These are phyloP conservation scores for Drosophila diplacantha DNA, from an alignment of 2,888 invertebrate genomes.

Conservation along the genomic window DNA sequence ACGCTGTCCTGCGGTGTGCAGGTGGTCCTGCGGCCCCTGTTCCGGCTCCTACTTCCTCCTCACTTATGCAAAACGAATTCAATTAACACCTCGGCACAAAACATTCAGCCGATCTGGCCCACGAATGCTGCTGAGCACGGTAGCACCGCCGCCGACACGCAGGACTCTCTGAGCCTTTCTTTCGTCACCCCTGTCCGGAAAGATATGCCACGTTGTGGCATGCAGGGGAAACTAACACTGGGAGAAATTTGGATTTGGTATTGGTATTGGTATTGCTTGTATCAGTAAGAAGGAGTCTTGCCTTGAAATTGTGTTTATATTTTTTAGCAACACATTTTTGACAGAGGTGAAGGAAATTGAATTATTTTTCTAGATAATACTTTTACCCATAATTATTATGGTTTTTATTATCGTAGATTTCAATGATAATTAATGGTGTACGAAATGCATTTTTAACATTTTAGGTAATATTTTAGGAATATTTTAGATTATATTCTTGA, in stretches of 20 bases:
- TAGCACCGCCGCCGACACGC: constrained; percentile 44
- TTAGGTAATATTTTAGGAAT: no score
- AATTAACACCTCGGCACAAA: constrained; percentile 76
- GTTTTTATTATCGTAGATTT: no score
- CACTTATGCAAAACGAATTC: constrained; percentile 78
- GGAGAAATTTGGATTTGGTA: background rate
- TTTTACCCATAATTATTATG: no score
- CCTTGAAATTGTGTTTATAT: no score
- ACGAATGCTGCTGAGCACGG: constrained; percentile 39
- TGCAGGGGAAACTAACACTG: constrained; percentile 2
- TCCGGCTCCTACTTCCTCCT: constrained; percentile 23
- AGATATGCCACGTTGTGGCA: background rate
- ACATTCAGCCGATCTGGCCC: constrained; percentile 46
- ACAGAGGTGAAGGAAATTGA: no score
- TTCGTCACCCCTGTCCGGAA: constrained; percentile 57
- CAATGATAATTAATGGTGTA: no score
- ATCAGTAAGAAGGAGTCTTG: no score
- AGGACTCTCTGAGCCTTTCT: constrained; percentile 37
- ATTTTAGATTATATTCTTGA: no score
- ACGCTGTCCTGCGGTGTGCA: constrained; percentile 36
- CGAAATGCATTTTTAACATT: no score
- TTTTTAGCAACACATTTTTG: no score
- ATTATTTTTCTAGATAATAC: no score
- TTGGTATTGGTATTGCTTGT: no score
- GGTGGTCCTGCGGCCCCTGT: constrained; percentile 53